A percentile compares a stretch with the other conserved stretches of the same genome.
Conservation (phyloP, 1,140 invertebrate species). For the Cyclargus thomasi region DNA sequence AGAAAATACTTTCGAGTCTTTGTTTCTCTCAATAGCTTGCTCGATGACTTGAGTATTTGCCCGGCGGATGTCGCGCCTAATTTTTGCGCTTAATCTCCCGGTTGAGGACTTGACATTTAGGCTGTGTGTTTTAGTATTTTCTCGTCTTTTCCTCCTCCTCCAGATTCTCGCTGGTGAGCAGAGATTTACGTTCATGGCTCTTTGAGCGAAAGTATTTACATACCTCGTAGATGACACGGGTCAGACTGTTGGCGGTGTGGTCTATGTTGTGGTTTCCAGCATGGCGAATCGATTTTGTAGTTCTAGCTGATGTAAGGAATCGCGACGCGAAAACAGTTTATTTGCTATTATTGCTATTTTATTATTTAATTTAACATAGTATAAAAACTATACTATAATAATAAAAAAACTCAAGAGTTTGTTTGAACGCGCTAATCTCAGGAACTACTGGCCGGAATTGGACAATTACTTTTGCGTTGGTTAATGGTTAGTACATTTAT, state of each 20-base stretch:
- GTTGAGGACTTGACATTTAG: not conserved
- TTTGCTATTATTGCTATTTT: too few relatives aligned
- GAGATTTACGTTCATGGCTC: not conserved
- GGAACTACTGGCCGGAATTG: too few relatives aligned
- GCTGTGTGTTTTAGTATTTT: not conserved
- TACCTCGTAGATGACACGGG: not conserved
- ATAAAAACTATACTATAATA: too few relatives aligned
- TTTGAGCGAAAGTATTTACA: not conserved
- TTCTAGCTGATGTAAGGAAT: too few relatives aligned
- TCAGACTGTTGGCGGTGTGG: not conserved
- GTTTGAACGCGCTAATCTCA: too few relatives aligned
- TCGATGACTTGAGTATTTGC: not conserved
- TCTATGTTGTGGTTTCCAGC: constrained; percentile 21
- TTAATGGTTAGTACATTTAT: too few relatives aligned
- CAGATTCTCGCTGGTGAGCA: not conserved
- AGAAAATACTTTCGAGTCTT: not conserved
- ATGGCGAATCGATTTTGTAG: constrained; percentile 22
- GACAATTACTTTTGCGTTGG: too few relatives aligned
- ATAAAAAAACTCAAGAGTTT: too few relatives aligned
- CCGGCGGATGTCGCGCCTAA: not conserved
- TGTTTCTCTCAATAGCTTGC: not conserved
- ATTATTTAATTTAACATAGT: too few relatives aligned
- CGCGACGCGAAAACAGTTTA: too few relatives aligned
- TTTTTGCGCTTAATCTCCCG: not conserved
- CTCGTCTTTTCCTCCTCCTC: not conserved